These are phyloP conservation scores for Tetheella fluctuosa DNA, from an alignment of 2,888 invertebrate species.

Conservation along the genomic window DNA sequence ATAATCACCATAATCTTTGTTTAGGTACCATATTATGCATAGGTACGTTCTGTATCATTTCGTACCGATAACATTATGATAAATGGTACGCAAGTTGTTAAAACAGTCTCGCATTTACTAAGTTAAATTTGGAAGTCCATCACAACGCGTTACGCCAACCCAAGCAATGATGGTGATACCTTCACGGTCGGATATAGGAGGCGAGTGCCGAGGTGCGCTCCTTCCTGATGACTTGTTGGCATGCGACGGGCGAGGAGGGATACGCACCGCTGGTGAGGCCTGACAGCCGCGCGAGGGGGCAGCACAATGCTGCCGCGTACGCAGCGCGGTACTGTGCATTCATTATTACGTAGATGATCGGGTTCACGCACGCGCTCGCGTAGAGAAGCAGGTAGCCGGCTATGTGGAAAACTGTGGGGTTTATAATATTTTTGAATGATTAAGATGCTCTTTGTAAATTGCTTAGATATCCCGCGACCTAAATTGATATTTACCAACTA, in stretches of 20 bases:
- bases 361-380: conserved; percentile 95
- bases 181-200: conserved; percentile 76
- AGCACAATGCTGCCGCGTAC: conserved; percentile 91
- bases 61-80: too few relatives aligned
- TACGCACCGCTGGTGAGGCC: conserved; percentile 86
- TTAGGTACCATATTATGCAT: too few relatives aligned
- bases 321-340: conserved; percentile 96
- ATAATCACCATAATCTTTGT: too few relatives aligned
- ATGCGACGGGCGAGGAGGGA: conserved; percentile 71
- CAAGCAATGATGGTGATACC: conserved; percentile 56
- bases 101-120: background rate
- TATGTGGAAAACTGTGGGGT: conserved; percentile 88
- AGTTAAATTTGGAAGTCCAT: background rate
- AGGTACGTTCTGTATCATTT: too few relatives aligned
- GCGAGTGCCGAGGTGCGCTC: conserved; percentile 70
- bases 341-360: conserved; percentile 97
- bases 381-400: conserved; percentile 94
- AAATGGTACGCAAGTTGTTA: too few relatives aligned
- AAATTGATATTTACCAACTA: too few relatives aligned
- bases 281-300: conserved; percentile 82
- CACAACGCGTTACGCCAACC: background rate
- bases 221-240: conserved; percentile 58
- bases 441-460: too few relatives aligned
- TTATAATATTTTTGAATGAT: conserved; percentile 7
- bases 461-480: too few relatives aligned